Evolutionary conservation across 2,888 invertebrate genomes (phyloP), one percentile per base, ranked within the genome.

Genomic region (Cataglyphis livida): DNA sequence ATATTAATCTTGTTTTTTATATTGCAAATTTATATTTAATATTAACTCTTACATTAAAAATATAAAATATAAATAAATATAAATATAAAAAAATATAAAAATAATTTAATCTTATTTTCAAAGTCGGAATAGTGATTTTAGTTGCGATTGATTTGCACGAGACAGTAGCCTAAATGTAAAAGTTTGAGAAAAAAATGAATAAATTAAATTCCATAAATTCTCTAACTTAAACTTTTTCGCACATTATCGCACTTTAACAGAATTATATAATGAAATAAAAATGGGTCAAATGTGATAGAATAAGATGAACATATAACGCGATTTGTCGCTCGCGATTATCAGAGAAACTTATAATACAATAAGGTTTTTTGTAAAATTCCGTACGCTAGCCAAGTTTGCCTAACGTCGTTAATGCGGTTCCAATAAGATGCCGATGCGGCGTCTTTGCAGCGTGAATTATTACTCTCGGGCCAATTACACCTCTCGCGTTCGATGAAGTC

Each of bases 381-480:
- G 18, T 28, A 35, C 28, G 15, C 5, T 65, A 21, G 48, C 51
- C 44, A 57, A 76, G 73, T 73, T 51, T 57, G 48, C 71, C 78
- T 83, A 83, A 86, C 70, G 68, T 62, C n/a, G 57, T 83, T 85
- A 86, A 70, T 71, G 51, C 41, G 21, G 73, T 41, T 85, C 78
- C 83, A 85, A 85, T 83, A 81, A 51, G 48, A 85, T 85, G 71
- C 62, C 85, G 75, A 71, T 75, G 75, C 75, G 18, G 65, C 57
- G 74, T 75, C 65, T 65, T 28, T 15, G 54, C 68, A 61, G 48
- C 65, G 41, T 62, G 32, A 38, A 76, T 85, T 83, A 86, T 86
- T 86, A 85, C 68, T 81, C 74, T 85, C 78, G 51, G 62, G 51
- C 59, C 76, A 86, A 83, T 86, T 86, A 76, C 86, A 81, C 48